phyloP scores from a whole-genome alignment of 2,797 vertebrate species.

The Lateolabrax maculatus region DNA sequence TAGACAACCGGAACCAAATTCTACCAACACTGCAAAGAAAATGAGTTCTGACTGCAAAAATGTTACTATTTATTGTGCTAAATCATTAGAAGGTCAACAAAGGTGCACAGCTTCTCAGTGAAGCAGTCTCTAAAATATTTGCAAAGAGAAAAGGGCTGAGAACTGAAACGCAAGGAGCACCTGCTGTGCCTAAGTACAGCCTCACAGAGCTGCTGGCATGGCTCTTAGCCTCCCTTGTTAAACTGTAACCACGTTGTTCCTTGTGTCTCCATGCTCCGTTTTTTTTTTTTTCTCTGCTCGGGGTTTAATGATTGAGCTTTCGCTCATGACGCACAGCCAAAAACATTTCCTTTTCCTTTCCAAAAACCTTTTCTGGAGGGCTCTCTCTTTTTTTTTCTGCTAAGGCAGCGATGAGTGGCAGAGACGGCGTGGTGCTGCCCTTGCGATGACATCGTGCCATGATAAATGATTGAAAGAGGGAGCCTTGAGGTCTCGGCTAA shows the following conservation, averaged over 20 bases:
- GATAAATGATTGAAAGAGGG: slow-evolving; percentile 57
- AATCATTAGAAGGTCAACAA: slow-evolving; percentile 15
- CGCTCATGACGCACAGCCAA: slow-evolving; percentile 9
- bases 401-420: slow-evolving; percentile 13
- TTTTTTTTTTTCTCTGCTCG: slow-evolving; percentile 17
- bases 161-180: neutral
- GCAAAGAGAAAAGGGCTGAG: neutral
- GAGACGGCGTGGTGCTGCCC: slow-evolving; percentile 3
- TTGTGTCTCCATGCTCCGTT: neutral
- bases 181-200: no score
- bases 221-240: neutral
- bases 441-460: slow-evolving; percentile 5
- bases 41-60: neutral
- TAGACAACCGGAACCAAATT: neutral
- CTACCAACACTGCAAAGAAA: neutral
- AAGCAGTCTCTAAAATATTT: neutral
- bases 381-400: slow-evolving; percentile 5
- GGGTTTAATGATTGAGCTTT: slow-evolving; percentile 23
- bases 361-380: neutral
- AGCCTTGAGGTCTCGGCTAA: slow-evolving; percentile 62
- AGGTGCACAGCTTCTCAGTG: neutral
- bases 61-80: neutral
- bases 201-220: neutral
- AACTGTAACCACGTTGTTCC: neutral
- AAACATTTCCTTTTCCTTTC: slow-evolving; percentile 36